Conservation (phyloP, 2,888 invertebrate genomes). For the Eilema sororculum region DNA sequence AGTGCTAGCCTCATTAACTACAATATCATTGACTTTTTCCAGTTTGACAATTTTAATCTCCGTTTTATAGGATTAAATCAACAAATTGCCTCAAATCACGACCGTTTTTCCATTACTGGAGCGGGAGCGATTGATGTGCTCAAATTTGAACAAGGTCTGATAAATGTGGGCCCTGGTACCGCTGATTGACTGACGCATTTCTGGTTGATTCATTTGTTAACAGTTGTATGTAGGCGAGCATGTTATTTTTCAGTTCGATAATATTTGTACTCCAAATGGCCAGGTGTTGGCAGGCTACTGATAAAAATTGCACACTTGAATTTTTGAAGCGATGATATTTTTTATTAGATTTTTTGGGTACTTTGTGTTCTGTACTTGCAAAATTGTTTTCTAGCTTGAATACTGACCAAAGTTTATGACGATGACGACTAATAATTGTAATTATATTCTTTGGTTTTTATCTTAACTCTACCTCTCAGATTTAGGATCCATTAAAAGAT, state of each 20-base stretch:
- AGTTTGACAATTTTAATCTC: constrained; percentile 55
- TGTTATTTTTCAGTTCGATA: neutral
- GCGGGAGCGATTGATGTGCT: constrained; percentile 57
- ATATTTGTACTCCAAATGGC: neutral
- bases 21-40: constrained; percentile 45
- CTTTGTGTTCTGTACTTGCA: too few species aligned
- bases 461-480: too few species aligned
- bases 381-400: too few species aligned
- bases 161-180: constrained; percentile 54
- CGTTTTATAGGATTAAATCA: constrained; percentile 52
- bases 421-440: too few species aligned
- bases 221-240: neutral
- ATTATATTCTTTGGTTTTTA: too few species aligned
- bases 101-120: constrained; percentile 52
- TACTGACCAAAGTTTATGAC: too few species aligned
- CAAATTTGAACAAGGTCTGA: constrained; percentile 63
- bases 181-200: constrained; percentile 57
- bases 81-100: constrained; percentile 49
- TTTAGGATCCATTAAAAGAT: too few species aligned
- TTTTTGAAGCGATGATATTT: too few species aligned
- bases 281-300: too few species aligned
- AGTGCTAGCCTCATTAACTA: constrained; percentile 29
- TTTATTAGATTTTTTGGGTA: too few species aligned
- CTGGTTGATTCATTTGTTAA: constrained; percentile 28
- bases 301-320: too few species aligned